Base-by-base conservation (phyloP, 1,140 invertebrate genomes). In the Drosophila takahashii region DNA sequence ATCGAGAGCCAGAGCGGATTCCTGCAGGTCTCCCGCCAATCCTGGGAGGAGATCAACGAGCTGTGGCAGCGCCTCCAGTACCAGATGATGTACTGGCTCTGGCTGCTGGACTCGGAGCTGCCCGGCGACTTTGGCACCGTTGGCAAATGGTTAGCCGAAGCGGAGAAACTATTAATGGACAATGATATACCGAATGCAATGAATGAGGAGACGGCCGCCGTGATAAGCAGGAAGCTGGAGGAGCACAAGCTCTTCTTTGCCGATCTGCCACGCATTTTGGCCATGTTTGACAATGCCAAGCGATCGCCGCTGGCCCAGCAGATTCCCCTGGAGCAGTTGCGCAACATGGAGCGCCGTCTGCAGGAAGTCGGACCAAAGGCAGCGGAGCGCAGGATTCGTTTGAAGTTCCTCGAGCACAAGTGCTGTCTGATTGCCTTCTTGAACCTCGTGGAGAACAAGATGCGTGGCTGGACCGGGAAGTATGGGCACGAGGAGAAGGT, bases 351-450 rank as follows among this genome's bases (percentile, higher is more conserved):
- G 65, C 93, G 94, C 22, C 94, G 98, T 81, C 93, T 98, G 22
- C 94, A 95, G 39, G 94, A 94, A 13, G 93, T 98, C 37, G 95
- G 94, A 76, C 94, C 94, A 53, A 94, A 94, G 77, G 96, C 96
- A 10, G 94, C 95, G 11, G 96, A 96, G 79, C 94, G 97, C 72
- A 94, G 96, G 90, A 95, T 97, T 11, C 95, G 95, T 90, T 93
- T 98, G 76, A 97, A 98, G 91, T 98, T 97, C 93, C 93, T 98
- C 51, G 97, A 98, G 93, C 97, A 98, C 91, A 97, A 97, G 93
- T 98, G 97, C 93, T 98, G 97, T 92, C 94, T 98, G 66, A 95
- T 98, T 72, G 97, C 97, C 45, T 98, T 98, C 93, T 94, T 98
- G 27, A 96, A 96, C 90, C 93, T 97, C 48, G 96, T 98, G 39